These are phyloP conservation scores for Urechis unicinctus DNA, from an alignment of 2,888 invertebrate genomes.

Conservation along the genomic window DNA sequence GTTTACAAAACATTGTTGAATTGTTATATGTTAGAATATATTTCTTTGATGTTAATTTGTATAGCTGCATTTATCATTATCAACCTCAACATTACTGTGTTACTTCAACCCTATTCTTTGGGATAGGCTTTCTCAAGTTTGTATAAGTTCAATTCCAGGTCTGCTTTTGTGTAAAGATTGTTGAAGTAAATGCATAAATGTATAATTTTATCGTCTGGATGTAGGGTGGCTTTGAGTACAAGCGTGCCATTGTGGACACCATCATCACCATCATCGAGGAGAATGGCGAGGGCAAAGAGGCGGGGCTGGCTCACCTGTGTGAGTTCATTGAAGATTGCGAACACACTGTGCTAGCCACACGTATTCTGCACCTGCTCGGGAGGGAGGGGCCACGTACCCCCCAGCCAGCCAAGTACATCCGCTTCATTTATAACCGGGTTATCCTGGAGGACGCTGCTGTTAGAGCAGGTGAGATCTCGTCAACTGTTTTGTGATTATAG, in stretches of 20 bases:
- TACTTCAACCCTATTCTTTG: too few species aligned
- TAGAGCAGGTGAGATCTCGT: slow-evolving; percentile 58
- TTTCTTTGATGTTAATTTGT: too few species aligned
- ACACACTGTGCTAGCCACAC: slow-evolving; percentile 89
- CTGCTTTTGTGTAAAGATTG: neutral
- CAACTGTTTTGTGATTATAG: neutral
- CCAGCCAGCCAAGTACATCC: slow-evolving; percentile 73
- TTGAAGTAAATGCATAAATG: neutral
- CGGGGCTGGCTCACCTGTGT: slow-evolving; percentile 88
- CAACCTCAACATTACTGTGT: too few species aligned
- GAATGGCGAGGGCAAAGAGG: slow-evolving; percentile 95
- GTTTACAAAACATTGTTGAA: too few species aligned
- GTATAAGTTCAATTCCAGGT: too few species aligned
- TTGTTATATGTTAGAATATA: too few species aligned
- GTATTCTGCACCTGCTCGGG: slow-evolving; percentile 91
- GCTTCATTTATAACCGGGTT: slow-evolving; percentile 67
- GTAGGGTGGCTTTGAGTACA: slow-evolving; percentile 86
- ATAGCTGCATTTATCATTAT: too few species aligned
- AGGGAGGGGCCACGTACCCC: slow-evolving; percentile 94
- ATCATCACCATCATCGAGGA: slow-evolving; percentile 96
- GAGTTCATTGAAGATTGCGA: slow-evolving; percentile 99
- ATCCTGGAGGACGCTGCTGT: slow-evolving; percentile 94
- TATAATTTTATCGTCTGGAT: slow-evolving; percentile 2
- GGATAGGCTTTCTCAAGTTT: too few species aligned
- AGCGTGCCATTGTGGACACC: slow-evolving; percentile 96